phyloP scores from a whole-genome alignment of 2,797 vertebrate genomes.

The Synanceia verrucosa region DNA sequence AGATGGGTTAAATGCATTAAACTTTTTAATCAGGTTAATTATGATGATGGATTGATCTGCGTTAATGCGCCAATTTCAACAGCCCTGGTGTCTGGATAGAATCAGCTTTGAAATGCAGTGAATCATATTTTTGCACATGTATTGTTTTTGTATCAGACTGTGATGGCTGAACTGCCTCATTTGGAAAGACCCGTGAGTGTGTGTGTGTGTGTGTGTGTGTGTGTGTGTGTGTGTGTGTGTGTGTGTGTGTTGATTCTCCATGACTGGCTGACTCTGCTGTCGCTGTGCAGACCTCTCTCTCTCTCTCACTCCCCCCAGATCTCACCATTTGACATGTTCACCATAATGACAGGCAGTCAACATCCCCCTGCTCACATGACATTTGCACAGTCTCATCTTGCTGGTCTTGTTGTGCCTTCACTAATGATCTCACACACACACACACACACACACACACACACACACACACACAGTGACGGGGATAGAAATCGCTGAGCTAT shows the following conservation, averaged over 20 bases:
- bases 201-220: neutral
- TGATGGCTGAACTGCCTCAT: too few species aligned
- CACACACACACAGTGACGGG: slow-evolving; percentile 3
- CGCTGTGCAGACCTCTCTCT: slow-evolving; percentile 20
- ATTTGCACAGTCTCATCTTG: slow-evolving; percentile 59
- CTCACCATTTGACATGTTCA: slow-evolving; percentile 49
- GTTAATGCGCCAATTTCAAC: too few species aligned
- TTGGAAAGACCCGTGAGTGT: too few species aligned
- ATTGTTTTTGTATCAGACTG: neutral
- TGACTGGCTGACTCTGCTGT: slow-evolving; percentile 32
- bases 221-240: neutral
- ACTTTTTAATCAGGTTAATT: too few species aligned
- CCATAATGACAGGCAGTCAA: slow-evolving; percentile 55
- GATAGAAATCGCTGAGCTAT: slow-evolving; percentile 71
- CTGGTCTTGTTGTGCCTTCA: slow-evolving; percentile 53
- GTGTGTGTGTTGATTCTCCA: slow-evolving; percentile 34
- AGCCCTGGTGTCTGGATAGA: too few species aligned
- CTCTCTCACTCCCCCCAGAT: neutral
- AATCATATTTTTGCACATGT: neutral
- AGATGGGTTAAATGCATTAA: too few species aligned
- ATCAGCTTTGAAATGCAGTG: neutral
- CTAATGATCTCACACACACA: slow-evolving; percentile 48
- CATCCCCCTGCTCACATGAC: slow-evolving; percentile 55
- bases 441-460: slow-evolving; percentile 22
- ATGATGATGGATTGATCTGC: too few species aligned